Percentiles rank a stretch among this genome's conserved stretches.
Evolutionary conservation across 2,888 invertebrate genomes (phyloP).

Genomic region (Norana najaformis): DNA sequence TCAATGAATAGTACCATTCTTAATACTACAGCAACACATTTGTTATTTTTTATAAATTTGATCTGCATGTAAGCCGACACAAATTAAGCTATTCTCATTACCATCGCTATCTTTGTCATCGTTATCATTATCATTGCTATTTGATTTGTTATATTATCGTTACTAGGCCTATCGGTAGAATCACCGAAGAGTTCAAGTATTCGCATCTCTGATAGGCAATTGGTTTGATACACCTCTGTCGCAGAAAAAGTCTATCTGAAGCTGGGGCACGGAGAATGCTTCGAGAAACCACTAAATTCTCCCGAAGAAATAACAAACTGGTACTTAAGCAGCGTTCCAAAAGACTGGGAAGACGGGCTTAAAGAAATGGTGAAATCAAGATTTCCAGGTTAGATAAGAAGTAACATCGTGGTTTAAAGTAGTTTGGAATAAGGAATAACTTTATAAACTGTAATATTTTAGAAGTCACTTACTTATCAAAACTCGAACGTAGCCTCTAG

Average conservation of each 20-base stretch:
- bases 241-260: constrained; percentile 28
- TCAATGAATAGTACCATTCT: no score
- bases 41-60: no score
- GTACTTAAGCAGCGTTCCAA: not conserved
- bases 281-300: not conserved
- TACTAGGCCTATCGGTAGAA: not conserved
- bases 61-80: no score
- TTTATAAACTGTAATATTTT: no score
- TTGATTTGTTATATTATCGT: no score
- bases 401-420: no score
- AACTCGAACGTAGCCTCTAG: no score
- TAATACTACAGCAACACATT: no score
- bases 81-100: no score
- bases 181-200: no score
- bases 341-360: not conserved
- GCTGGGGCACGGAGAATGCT: constrained; percentile 16
- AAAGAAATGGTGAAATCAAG: not conserved
- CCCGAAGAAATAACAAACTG: not conserved
- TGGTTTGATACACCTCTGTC: not conserved
- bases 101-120: no score
- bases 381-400: not conserved
- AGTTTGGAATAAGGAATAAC: not conserved
- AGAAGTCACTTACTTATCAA: not conserved
- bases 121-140: no score
- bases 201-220: not conserved